Conservation (phyloP, 2,113 vertebrate species). For the Neofelis nebulosa region DNA sequence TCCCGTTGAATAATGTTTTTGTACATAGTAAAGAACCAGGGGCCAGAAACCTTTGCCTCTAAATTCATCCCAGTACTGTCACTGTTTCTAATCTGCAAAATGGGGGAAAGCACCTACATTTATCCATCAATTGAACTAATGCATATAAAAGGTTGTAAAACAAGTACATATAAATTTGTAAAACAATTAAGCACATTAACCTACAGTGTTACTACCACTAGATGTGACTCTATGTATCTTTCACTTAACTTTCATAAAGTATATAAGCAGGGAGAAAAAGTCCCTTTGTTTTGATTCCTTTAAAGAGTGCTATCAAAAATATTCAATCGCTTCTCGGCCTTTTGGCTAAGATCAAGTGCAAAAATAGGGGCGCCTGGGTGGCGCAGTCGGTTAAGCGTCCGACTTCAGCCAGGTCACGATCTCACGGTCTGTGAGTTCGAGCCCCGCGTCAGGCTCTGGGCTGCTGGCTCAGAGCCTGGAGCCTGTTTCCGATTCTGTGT, state of each 20-base stretch:
- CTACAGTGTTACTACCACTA: background rate
- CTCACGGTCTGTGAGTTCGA: too few relatives aligned
- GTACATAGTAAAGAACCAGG: background rate
- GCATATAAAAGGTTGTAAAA: background rate
- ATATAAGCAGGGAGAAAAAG: background rate
- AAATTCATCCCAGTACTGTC: background rate
- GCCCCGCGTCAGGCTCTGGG: too few relatives aligned
- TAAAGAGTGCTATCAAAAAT: background rate
- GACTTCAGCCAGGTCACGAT: too few relatives aligned
- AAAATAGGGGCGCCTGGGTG: too few relatives aligned
- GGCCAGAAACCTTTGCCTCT: background rate
- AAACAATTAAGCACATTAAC: background rate
- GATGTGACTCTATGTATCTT: background rate
- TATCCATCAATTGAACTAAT: background rate
- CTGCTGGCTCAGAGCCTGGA: too few relatives aligned
- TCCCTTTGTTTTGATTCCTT: background rate
- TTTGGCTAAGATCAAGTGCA: background rate
- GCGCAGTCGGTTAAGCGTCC: too few relatives aligned
- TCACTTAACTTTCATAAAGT: slow-evolving; percentile 17
- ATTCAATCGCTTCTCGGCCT: background rate
- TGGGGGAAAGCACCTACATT: background rate
- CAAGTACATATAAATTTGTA: background rate
- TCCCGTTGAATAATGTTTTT: background rate
- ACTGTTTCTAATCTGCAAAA: background rate
- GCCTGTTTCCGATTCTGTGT: too few relatives aligned